Evolutionary conservation across 2,797 vertebrate species (phyloP), one percentile per base, ranked within the genome.

Genomic region (Tenualosa ilisha): DNA sequence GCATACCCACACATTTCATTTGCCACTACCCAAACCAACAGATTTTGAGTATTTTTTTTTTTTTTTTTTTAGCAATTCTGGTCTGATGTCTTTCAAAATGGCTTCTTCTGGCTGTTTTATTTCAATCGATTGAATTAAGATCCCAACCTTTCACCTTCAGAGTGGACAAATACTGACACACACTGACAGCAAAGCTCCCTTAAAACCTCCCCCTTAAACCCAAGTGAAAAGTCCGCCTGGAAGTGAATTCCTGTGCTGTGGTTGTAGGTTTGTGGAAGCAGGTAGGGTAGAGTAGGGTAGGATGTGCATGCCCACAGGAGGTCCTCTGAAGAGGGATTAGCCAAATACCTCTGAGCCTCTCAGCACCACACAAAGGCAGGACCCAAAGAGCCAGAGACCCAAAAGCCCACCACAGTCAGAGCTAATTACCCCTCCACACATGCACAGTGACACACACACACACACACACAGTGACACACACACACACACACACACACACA

Each of bases 281-380:
- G 72, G 72, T 79, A 51, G 9, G 50, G 7, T 51, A 46, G 46
- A 7, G 46, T 46, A 51, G 50, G 50, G 50, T 51, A 79, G 72
- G 72, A 79, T 43, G 37, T 79, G 37, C 37, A 75, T 79, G 87
- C 65, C 49, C 86, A 53, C 89, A 91, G 91, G 92, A 90, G 88
- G 83, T 75, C 88, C 85, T 90, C 89, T 91, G 90, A 91, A 91
- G 93, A 90, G 88, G 93, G 93, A 95, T 95, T 96, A 95, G 91
- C 88, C 90, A 91, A 92, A 94, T 94, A 92, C 84, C 63, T 93
- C 93, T 91, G 92, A 89, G 85, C 92, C 94, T 93, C 94, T 94
- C 91, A 94, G 91, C 92, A 86, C 92, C 91, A 92, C 81, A 96
- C 94, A 95, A 94, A 95, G 88, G 89, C 92, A 89, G 91, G 93